These are phyloP conservation scores for Rhingia campestris DNA, from an alignment of 2,888 invertebrate species.

Conservation along the genomic window DNA sequence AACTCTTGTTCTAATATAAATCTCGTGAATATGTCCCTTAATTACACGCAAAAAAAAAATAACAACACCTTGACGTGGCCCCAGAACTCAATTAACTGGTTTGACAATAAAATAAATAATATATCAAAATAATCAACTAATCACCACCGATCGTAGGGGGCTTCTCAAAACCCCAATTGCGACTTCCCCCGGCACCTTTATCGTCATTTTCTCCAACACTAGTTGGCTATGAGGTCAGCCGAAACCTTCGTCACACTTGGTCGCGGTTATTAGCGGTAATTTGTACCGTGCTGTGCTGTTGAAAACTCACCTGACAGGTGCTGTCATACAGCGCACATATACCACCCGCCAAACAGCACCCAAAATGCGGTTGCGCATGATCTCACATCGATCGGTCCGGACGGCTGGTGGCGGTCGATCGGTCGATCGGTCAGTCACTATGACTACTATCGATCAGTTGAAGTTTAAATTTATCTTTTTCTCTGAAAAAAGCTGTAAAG, in stretches of 20 bases:
- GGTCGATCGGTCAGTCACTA: conserved; percentile 22
- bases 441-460: background rate
- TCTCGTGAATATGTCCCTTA: background rate
- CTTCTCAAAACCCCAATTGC: conserved; percentile 20
- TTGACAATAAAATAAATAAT: conserved; percentile 20
- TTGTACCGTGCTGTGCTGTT: conserved; percentile 15
- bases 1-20: background rate
- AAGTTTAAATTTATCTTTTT: conserved; percentile 14
- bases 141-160: conserved; percentile 29
- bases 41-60: conserved; percentile 2
- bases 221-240: conserved; percentile 52
- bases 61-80: conserved; percentile 28
- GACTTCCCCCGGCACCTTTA: background rate
- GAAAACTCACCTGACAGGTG: conserved; percentile 50
- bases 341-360: conserved; percentile 11
- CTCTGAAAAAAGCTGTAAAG: conserved; percentile 15
- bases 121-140: conserved; percentile 14
- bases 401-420: conserved; percentile 12
- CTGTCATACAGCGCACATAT: conserved; percentile 10
- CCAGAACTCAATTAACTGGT: conserved; percentile 44
- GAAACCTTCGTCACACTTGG: conserved; percentile 50
- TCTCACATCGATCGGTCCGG: conserved; percentile 64
- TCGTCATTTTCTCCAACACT: background rate
- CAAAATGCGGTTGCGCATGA: conserved; percentile 45
- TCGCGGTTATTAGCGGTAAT: conserved; percentile 36